These are phyloP conservation scores for Calcarius lapponicus DNA, from an alignment of 2,797 vertebrate species.

Conservation along the genomic window DNA sequence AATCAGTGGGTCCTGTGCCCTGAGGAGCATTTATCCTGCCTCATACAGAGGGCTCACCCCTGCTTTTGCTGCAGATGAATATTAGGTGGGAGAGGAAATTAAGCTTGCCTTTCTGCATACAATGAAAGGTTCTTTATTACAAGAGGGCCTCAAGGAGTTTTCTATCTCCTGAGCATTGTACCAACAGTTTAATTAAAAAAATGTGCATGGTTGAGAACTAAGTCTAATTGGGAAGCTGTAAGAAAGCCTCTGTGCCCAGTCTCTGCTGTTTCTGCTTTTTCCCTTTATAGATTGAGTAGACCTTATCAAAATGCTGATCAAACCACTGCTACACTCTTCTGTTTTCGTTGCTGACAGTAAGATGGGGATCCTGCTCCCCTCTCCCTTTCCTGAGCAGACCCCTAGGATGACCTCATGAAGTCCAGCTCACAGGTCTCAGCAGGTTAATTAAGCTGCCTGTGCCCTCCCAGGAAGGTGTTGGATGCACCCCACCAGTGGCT, in stretches of 20 bases:
- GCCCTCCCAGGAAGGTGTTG: not conserved
- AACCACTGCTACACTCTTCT: not conserved
- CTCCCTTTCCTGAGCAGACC: not conserved
- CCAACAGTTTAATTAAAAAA: slow-evolving; percentile 65
- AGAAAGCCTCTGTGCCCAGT: not conserved
- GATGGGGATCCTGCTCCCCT: not conserved
- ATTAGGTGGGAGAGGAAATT: slow-evolving; percentile 27
- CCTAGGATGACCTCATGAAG: not conserved
- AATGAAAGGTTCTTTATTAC: slow-evolving; percentile 50
- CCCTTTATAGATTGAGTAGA: not conserved
- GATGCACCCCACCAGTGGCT: not conserved
- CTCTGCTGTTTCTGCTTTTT: not conserved
- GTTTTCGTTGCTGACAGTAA: not conserved
- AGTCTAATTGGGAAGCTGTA: slow-evolving; percentile 29
- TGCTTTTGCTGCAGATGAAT: not conserved
- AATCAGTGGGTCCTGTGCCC: not conserved
- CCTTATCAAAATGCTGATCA: not conserved
- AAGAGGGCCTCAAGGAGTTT: slow-evolving; percentile 17
- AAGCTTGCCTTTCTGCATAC: slow-evolving; percentile 12
- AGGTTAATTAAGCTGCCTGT: not conserved
- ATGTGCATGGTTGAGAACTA: slow-evolving; percentile 7
- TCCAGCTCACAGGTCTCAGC: not conserved
- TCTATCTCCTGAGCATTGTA: slow-evolving; percentile 40
- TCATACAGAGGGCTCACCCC: not conserved
- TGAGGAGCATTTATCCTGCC: not conserved